phyloP scores from a whole-genome alignment of 2,888 invertebrate species.

The Drosophila leonis region DNA sequence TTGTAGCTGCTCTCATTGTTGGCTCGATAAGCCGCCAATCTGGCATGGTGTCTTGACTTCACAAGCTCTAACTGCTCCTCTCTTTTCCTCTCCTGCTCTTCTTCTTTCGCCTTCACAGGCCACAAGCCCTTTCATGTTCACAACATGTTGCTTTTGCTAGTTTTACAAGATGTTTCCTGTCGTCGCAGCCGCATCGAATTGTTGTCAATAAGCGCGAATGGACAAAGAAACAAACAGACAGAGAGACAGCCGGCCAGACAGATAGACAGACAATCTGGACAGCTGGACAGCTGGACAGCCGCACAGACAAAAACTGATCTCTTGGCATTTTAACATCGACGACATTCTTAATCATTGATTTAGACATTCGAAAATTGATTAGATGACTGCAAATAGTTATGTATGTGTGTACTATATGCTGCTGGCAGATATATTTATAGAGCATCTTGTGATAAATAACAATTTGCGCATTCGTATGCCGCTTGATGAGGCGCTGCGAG shows the following conservation, averaged over 20 bases:
- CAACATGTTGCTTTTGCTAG: constrained; percentile 83
- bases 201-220: constrained; percentile 83
- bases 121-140: constrained; percentile 78
- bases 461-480: constrained; percentile 62
- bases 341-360: constrained; percentile 82
- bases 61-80: constrained; percentile 15
- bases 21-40: constrained; percentile 72
- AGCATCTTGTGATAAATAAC: constrained; percentile 74
- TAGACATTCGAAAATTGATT: constrained; percentile 82
- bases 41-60: constrained; percentile 50
- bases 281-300: constrained; percentile 9
- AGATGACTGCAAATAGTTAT: constrained; percentile 47
- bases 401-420: constrained; percentile 4
- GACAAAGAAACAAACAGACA: constrained; percentile 32
- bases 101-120: background rate
- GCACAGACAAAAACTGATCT: constrained; percentile 31
- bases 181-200: constrained; percentile 85
- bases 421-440: constrained; percentile 59
- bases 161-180: constrained; percentile 86
- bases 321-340: constrained; percentile 47
- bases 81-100: background rate
- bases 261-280: constrained; percentile 8
- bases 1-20: constrained; percentile 82
- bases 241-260: constrained; percentile 6
- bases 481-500: constrained; percentile 64